These are phyloP conservation scores for Bembecia ichneumoniformis DNA, from an alignment of 2,888 invertebrate species.

Conservation along the genomic window DNA sequence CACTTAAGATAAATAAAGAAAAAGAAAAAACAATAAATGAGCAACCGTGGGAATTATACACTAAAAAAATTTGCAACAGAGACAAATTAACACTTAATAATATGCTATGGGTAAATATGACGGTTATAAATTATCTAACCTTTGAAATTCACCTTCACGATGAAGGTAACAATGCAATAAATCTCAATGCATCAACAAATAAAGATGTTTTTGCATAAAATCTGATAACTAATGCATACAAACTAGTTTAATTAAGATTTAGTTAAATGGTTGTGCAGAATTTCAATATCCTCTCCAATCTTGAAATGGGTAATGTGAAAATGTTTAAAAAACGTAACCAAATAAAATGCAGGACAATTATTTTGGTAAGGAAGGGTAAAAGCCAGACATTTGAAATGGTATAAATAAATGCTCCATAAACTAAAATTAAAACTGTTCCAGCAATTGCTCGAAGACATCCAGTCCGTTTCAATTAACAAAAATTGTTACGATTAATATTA, in stretches of 20 bases:
- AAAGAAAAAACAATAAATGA: too few relatives aligned
- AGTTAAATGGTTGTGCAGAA: too few relatives aligned
- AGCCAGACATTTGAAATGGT: not conserved
- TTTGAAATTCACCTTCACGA: not conserved
- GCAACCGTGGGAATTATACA: not conserved
- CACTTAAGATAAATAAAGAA: too few relatives aligned
- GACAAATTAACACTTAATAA: not conserved
- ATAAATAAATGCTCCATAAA: conserved; percentile 48
- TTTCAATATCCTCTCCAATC: too few relatives aligned
- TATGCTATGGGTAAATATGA: not conserved
- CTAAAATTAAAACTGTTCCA: conserved; percentile 32
- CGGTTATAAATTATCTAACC: not conserved
- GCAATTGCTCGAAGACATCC: conserved; percentile 42
- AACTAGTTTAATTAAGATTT: too few relatives aligned
- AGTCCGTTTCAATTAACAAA: conserved; percentile 58
- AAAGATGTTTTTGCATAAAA: not conserved
- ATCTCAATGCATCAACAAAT: not conserved
- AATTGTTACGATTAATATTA: conserved; percentile 33
- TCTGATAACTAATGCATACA: not conserved
- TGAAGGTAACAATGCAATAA: not conserved
- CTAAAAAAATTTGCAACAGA: not conserved
- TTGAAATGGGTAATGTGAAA: too few relatives aligned
- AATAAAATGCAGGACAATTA: not conserved
- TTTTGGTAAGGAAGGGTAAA: not conserved
- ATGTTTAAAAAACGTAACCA: too few relatives aligned